Evolutionary conservation across 2,113 vertebrate genomes (phyloP).

Genomic region (Heptranchias perlo): DNA sequence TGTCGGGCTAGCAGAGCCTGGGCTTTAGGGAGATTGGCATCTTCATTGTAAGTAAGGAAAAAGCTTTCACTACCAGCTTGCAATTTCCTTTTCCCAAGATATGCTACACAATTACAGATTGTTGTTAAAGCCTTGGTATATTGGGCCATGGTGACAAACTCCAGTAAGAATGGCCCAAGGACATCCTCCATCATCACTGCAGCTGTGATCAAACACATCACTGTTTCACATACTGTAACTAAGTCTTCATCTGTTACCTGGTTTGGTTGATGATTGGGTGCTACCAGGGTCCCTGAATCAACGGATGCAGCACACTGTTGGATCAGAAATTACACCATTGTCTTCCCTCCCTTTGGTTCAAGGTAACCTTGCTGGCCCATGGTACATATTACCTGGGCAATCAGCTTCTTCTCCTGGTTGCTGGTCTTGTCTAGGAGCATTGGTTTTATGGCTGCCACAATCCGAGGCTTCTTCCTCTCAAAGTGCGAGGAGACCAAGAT

Average conservation of each 20-base stretch:
- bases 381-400: conserved; percentile 84
- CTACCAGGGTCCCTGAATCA: neutral
- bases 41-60: conserved; percentile 60
- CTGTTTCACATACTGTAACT: conserved; percentile 59
- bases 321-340: conserved; percentile 72
- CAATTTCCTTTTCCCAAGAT: conserved; percentile 71
- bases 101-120: conserved; percentile 76
- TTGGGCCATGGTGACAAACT: conserved; percentile 67
- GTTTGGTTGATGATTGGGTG: conserved; percentile 54
- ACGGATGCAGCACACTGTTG: conserved; percentile 70
- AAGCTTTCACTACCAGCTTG: conserved; percentile 57
- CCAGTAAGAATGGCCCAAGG: conserved; percentile 80
- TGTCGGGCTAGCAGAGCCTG: conserved; percentile 10
- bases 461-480: conserved; percentile 76
- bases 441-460: conserved; percentile 73
- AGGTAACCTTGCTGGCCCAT: conserved; percentile 94
- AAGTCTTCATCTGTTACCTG: conserved; percentile 66
- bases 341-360: conserved; percentile 78
- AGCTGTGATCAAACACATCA: conserved; percentile 30
- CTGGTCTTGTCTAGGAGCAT: conserved; percentile 74
- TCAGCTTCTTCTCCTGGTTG: conserved; percentile 76
- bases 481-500: conserved; percentile 75
- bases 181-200: conserved; percentile 44
- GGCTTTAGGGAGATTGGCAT: conserved; percentile 52
- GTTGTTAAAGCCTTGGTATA: conserved; percentile 74